Evolutionary conservation across 2,797 vertebrate species (phyloP).

Genomic region (Acanthurus leucopareius): DNA sequence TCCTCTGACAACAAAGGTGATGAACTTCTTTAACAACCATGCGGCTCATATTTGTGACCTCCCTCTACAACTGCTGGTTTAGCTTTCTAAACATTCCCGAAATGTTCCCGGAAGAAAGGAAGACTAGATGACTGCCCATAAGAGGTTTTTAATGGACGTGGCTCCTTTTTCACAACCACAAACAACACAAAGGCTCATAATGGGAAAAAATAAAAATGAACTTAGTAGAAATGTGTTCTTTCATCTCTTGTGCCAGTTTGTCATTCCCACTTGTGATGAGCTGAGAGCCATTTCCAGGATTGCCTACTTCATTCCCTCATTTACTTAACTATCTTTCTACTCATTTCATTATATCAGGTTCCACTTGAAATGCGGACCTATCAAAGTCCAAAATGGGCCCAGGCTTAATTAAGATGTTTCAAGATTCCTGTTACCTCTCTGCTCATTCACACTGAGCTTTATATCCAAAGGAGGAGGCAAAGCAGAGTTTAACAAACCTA

Average conservation of each 20-base stretch:
- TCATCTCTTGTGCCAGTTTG: not conserved
- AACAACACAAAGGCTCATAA: not conserved
- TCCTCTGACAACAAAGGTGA: not conserved
- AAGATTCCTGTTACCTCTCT: not conserved
- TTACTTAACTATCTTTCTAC: not conserved
- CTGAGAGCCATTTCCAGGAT: not conserved
- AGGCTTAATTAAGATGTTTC: constrained; percentile 1
- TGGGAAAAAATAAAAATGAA: not conserved
- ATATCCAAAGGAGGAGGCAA: not conserved
- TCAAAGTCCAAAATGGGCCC: constrained; percentile 1
- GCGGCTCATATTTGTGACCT: constrained; percentile 1
- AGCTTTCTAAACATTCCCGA: not conserved
- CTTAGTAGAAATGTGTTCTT: not conserved
- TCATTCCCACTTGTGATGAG: not conserved
- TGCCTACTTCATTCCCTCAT: not conserved
- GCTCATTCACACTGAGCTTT: not conserved
- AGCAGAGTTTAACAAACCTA: not conserved
- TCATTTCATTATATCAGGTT: not conserved
- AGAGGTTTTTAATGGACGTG: not conserved
- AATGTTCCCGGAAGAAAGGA: not conserved
- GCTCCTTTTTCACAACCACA: not conserved
- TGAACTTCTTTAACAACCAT: constrained; percentile 7
- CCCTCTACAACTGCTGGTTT: not conserved
- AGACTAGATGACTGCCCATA: not conserved
- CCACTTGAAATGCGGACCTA: not conserved